Evolutionary conservation across 1,140 invertebrate genomes (phyloP), one percentile per base, ranked within the genome.

Genomic region (Trichonephila inaurata): DNA sequence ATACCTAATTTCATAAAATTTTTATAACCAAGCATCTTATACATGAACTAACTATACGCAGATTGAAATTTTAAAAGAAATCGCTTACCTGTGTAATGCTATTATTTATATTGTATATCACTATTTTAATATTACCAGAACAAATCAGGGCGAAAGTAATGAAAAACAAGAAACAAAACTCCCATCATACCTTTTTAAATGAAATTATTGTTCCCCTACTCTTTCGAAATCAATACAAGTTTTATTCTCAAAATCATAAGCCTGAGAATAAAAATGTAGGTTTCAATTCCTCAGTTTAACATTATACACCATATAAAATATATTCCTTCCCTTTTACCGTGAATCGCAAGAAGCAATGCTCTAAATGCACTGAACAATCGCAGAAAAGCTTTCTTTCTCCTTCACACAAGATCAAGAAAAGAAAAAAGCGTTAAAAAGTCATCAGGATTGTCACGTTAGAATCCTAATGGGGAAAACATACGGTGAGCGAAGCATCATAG

Each of bases 361-460:
- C 51, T 40, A 77, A 83, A 83, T 51, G 82, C 82, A 83, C n/a
- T 60, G 44, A 83, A 51, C 21, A 60, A 83, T 58, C 82, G 72
- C 14, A 58, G 51, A 21, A 83, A 60, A 83, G 19, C 82, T 60
- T 60, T 60, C 82, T 51, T 51, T n/a, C 77, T 77, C 40, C 28
- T 40, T 77, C 72, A 40, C 28, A 16, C 7, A 33, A 40, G 28
- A 77, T 18, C 24, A 40, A 40, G 21, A 82, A 33, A 66, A 66
- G 10, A 88, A 89, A 89, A 89, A 66, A 89, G 24, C 33, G 60
- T 89, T 58, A 44, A 89, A 89, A 72, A 89, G 66, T 89, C 87
- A 89, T 72, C 87, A 89, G 33, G 87, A 62, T 69, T 89, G 62
- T 62, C 66, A 72, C 44, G 61, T 89, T 72, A 89, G 87, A 89